phyloP scores from a whole-genome alignment of 30 jellyfish, hydroid and myxozoan species.

The Aurelia sp. region DNA sequence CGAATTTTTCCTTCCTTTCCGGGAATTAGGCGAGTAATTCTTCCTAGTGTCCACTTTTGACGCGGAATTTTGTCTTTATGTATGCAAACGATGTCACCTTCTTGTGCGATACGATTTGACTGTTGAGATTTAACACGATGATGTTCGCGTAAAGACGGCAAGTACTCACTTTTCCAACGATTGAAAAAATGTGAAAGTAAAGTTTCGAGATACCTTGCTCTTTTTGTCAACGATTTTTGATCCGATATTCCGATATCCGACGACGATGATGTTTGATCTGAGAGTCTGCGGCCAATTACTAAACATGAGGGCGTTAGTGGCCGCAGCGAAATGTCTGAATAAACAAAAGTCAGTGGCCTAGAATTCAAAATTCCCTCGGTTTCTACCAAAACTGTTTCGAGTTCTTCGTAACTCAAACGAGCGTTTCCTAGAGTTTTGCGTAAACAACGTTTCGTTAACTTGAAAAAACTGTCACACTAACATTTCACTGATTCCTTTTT shows the following conservation, averaged over 20 bases:
- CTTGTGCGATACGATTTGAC: background rate
- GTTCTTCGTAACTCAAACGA: constrained; percentile 16
- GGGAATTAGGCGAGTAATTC: background rate
- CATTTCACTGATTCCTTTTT: background rate
- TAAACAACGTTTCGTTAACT: constrained; percentile 2
- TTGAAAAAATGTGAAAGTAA: constrained; percentile 9
- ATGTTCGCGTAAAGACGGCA: constrained; percentile 48
- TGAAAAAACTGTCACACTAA: background rate
- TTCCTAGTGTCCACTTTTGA: background rate
- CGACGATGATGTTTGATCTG: background rate
- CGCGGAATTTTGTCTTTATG: background rate
- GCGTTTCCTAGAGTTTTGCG: background rate
- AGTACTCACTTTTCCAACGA: constrained; percentile 43
- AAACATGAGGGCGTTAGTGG: constrained; percentile 6
- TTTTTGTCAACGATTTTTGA: constrained; percentile 9
- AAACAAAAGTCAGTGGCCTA: constrained; percentile 23
- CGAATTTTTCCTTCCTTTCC: background rate
- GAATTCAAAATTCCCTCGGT: constrained; percentile 32
- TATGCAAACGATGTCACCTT: background rate
- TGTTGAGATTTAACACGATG: background rate
- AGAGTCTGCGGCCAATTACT: constrained; percentile 22
- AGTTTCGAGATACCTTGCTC: constrained; percentile 6
- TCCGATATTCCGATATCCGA: constrained; percentile 10
- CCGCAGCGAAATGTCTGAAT: background rate
- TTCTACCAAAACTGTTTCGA: constrained; percentile 34